These are phyloP conservation scores for Micromys minutus DNA, from an alignment of 2,113 vertebrate species.

Conservation along the genomic window DNA sequence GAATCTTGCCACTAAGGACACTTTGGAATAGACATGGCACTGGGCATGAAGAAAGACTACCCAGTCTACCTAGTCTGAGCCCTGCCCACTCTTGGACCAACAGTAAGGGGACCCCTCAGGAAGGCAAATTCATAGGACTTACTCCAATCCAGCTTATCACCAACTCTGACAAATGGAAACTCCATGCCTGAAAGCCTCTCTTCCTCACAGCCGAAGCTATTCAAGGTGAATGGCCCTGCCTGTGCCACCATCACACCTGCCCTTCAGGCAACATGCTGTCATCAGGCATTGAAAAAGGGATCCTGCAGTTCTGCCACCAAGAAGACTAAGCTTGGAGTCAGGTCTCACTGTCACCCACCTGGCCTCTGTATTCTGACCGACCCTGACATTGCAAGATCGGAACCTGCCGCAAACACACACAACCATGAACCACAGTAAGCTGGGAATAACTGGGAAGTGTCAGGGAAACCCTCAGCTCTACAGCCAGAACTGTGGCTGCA, in stretches of 20 bases:
- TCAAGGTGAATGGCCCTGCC: not conserved
- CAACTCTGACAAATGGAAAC: not conserved
- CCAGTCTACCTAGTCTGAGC: not conserved
- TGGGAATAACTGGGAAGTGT: not conserved
- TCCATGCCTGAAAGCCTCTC: not conserved
- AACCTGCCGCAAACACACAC: not conserved
- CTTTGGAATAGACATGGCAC: not conserved
- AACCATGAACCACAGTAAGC: not conserved
- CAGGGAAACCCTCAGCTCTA: not conserved
- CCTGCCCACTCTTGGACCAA: not conserved
- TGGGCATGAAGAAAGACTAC: not conserved
- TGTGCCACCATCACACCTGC: not conserved
- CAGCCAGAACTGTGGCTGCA: accelerated
- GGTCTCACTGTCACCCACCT: not conserved
- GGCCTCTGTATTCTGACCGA: not conserved
- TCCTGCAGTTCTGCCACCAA: not conserved
- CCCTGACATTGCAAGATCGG: not conserved
- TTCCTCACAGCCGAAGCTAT: not conserved
- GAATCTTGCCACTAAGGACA: not conserved
- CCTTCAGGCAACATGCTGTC: not conserved
- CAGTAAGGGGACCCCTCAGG: not conserved
- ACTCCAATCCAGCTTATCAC: too few relatives aligned
- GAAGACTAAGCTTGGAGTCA: too few relatives aligned
- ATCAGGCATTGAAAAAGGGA: not conserved
- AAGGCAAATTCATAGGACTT: not conserved